Evolutionary conservation across 2,888 invertebrate genomes (phyloP), one percentile per base, ranked within the genome.

Genomic region (Phaonia tiefii): DNA sequence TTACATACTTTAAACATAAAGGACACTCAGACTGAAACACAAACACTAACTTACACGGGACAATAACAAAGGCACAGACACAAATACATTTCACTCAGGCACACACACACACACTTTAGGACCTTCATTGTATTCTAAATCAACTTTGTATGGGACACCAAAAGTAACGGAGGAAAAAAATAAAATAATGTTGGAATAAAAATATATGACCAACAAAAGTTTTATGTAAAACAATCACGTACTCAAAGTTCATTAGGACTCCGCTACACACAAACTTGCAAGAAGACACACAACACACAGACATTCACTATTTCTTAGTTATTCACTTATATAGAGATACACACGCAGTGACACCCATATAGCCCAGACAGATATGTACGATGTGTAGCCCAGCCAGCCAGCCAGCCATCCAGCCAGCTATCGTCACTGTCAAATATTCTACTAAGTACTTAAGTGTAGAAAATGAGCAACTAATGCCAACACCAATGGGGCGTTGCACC

Each of bases 1-100:
- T 76, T 80, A 70, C 69, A 73, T 73, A 71, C 84, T 83, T 86
- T 85, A 87, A 83, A 85, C 84, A 86, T 84, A 86, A 86, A 84
- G 83, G 83, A 83, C 86, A 79, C 75, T 84, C 85, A 84, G 84
- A 84, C 60, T 22, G 15, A 42, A 17, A 37, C 31, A 37, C 42
- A 44, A 26, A 39, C 17, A 20, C n/a, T 20, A 17, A 17, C 17
- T 37, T 17, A 44, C n/a, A n/a, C 17, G 39, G 22, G 3, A 31
- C 8, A 8, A 31, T 31, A n/a, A n/a, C n/a, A n/a, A n/a, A n/a
- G n/a, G n/a, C n/a, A 31, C 31, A 31, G 31, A 3, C 8, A 31
- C 8, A 8, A 31, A 31, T 31, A n/a, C n/a, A n/a, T n/a, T n/a
- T 31, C 31, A 3, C 8, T 31, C 31, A 31, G n/a, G n/a, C n/a